Base-by-base conservation (phyloP, 2,113 vertebrate genomes). In the Mungos mungo region DNA sequence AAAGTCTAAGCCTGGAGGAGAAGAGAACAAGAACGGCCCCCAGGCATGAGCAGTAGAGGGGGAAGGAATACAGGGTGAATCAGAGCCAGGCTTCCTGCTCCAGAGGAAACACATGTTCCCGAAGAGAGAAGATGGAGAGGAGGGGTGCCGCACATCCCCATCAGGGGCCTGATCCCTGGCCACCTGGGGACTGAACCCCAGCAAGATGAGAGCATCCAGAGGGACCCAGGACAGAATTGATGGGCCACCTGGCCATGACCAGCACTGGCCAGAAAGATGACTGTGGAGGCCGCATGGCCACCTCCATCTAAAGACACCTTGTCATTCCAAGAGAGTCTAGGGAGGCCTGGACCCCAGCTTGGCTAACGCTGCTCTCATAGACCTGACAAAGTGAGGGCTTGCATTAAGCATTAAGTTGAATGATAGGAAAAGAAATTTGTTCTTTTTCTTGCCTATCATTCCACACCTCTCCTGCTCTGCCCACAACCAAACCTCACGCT, bases 241-340 rank as follows among this genome's bases (percentile, higher is more conserved):
- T 4, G 0, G 1, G 23, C 0, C 3, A 10, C 12, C 11, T 3
- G 10, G 35, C 13, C 14, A 19, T 16, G 25, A 29, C 0, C 71
- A 76, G 35, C 6, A 0, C n/a, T 10, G n/a, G n/a, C 6, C 0
- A 4, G 52, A 86, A 21, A 35, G 33, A 38, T 4, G 33, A 33
- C 23, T 47, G 0, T 1, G 0, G 19, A 6, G 45, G 47, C 66
- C 21, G 41, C 41, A 68, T 47, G 18, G 29, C 13, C 35, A 35
- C 16, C 18, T 71, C 31, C 14, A 23, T 60, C 31, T 27, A 9
- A 65, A 80, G 63, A 52, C 3, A 41, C 14, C 74, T 79, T 25
- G 54, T 69, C 77, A 41, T 4, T 31, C 2, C 4, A 1, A 19
- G 63, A 76, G 23, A 60, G 52, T 52, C 41, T 7, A 2, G 60